Evolutionary conservation across 2,113 vertebrate species (phyloP).

Genomic region (Ranitomeya variabilis): DNA sequence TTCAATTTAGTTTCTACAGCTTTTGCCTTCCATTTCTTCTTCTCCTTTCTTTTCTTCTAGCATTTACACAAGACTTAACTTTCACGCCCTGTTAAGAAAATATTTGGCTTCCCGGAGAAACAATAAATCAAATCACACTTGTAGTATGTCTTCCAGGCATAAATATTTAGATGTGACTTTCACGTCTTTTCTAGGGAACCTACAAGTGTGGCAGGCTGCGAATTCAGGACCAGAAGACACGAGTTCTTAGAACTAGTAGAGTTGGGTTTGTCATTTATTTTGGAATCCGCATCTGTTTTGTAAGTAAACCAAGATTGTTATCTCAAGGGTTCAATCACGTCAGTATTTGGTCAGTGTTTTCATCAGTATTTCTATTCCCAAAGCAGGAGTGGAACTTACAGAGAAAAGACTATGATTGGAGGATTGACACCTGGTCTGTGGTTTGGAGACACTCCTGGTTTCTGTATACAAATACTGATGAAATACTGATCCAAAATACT

Average conservation of each 20-base stretch:
- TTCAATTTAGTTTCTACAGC: constrained; percentile 20
- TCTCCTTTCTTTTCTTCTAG: not conserved
- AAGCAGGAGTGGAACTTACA: too few relatives aligned
- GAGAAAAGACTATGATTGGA: too few relatives aligned
- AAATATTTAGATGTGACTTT: not conserved
- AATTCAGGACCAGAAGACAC: not conserved
- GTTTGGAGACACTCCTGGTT: too few relatives aligned
- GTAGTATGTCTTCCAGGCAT: not conserved
- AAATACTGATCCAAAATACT: too few relatives aligned
- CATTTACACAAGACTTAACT: constrained; percentile 41
- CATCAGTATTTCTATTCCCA: too few relatives aligned
- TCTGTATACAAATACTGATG: too few relatives aligned
- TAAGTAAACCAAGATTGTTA: too few relatives aligned
- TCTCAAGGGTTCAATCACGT: too few relatives aligned
- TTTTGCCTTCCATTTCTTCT: not conserved
- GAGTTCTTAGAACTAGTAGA: not conserved
- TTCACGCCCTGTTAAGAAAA: not conserved
- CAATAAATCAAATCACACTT: constrained; percentile 4
- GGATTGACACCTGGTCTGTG: too few relatives aligned
- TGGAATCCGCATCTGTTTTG: too few relatives aligned
- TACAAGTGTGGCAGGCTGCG: not conserved
- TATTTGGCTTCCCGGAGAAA: not conserved
- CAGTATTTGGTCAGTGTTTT: too few relatives aligned
- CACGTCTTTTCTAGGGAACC: not conserved
- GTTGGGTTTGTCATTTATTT: not conserved